Base-by-base conservation (phyloP, 2,888 invertebrate species). In the Metopia argyrocephala region DNA sequence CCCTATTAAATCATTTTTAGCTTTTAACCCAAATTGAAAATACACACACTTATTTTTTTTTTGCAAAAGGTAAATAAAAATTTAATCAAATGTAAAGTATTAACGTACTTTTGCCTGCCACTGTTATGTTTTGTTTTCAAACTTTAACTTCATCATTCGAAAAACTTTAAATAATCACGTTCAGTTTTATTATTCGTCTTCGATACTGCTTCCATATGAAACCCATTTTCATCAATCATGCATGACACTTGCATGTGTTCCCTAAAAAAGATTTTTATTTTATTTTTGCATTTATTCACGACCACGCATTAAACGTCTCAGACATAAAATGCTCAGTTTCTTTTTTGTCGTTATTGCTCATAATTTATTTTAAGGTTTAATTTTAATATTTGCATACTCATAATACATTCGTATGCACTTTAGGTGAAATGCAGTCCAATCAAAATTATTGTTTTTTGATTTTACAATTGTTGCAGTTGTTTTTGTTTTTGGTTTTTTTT, bases 301-400 rank as follows among this genome's bases (percentile, higher is more conserved):
- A 81, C 81, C 74, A 81, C 81, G 81, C 81, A 78, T 71, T 70
- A 31, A 54, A 74, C 59, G 71, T 80, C n/a, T n/a, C 76, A 79
- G 56, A 31, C 69, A 21, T 48, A 75, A 75, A 31, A 46, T 5
- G 21, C 7, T 18, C 2, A 3, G 48, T 3, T n/a, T 20, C 1
- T 20, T 64, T 62, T 50, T 25, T 27, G 48, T 31, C 31, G 5
- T 18, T 31, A n/a, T 59, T n/a, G 4, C 31, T 38, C 38, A 38
- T 38, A 12, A 54, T 62, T 62, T 52, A 21, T 59, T 50, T 61
- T 50, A 48, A 64, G 56, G 48, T 65, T 74, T 65, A n/a, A n/a
- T 18, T n/a, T 45, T 38, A 15, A 31, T 28, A 50, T 59, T 62
- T 68, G 69, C 74, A 64, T 57, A 31, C 15, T 38, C 38, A 15